Percentiles rank a stretch among this genome's conserved stretches.
Conservation (phyloP, 2,113 vertebrate genomes). For the Ciconia maguari region DNA sequence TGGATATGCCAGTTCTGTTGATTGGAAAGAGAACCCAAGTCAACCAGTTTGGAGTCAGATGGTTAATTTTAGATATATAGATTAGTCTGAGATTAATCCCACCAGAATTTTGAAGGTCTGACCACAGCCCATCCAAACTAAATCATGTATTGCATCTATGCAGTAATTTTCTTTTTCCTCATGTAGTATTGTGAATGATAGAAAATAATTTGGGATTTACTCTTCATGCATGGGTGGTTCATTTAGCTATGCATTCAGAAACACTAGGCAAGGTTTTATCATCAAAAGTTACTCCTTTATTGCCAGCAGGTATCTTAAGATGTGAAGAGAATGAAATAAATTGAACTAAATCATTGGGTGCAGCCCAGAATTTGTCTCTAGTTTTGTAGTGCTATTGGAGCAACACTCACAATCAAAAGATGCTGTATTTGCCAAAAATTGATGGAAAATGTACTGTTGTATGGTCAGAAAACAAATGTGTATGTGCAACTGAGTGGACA, state of each 20-base stretch:
- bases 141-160: neutral
- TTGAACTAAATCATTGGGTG: neutral
- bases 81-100: neutral
- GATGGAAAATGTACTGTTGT: neutral
- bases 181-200: neutral
- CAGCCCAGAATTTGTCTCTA: neutral
- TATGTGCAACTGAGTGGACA: neutral
- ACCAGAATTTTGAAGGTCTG: neutral
- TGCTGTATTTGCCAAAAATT: neutral
- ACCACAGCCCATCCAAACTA: neutral
- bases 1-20: neutral
- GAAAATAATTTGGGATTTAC: neutral
- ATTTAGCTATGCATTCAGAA: neutral
- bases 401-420: neutral
- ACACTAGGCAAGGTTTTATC: neutral
- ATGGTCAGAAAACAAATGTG: neutral
- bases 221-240: neutral
- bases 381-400: neutral
- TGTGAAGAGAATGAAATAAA: neutral
- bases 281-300: neutral
- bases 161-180: neutral
- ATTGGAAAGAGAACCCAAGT: neutral
- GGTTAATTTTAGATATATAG: neutral
- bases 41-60: neutral
- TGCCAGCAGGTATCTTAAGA: neutral